Base-by-base conservation (phyloP, 2,888 invertebrate species). In the Polyommatus icarus region DNA sequence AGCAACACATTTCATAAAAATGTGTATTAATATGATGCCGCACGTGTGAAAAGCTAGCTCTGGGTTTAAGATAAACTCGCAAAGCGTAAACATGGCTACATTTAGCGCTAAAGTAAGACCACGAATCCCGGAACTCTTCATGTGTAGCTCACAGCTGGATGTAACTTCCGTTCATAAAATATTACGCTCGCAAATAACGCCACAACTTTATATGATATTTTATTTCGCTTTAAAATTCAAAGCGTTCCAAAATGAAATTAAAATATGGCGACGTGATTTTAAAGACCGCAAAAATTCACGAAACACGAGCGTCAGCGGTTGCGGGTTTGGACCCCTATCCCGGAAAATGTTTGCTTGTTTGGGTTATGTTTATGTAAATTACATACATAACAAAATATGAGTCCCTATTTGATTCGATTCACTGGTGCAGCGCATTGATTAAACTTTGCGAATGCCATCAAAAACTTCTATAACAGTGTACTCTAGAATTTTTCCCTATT, bases 131-230 rank as follows among this genome's bases (percentile, higher is more conserved):
- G 29, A 67, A 29, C 29, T 32, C 10, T 24, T 61, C 10, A 61
- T 61, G 24, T 61, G 15, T 29, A 29, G 15, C 67, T 67, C 29
- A 15, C 67, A 67, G 67, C 29, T 67, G 67, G 24, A 67, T 67
- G 67, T 67, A 29, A 67, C 67, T 67, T 67, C 67, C 67, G 67
- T 67, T 67, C 67, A 67, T 29, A 67, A 29, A 67, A 67, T 67
- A 67, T 67, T 67, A 6, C 67, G 29, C 67, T 67, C 67, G 67
- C 29, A 67, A 29, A 67, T 67, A 29, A 24, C 29, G 15, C 29
- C 67, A 67, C 67, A 67, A 67, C 29, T 67, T 67, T 15, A 67
- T 67, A 32, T 61, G 10, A 61, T 67, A 67, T 67, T 67, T 67
- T 67, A 67, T 67, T 67, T 15, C 67, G 67, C 67, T 67, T 67